Conservation (phyloP, 2,113 vertebrate genomes). For the Cyanoliseus patagonus region DNA sequence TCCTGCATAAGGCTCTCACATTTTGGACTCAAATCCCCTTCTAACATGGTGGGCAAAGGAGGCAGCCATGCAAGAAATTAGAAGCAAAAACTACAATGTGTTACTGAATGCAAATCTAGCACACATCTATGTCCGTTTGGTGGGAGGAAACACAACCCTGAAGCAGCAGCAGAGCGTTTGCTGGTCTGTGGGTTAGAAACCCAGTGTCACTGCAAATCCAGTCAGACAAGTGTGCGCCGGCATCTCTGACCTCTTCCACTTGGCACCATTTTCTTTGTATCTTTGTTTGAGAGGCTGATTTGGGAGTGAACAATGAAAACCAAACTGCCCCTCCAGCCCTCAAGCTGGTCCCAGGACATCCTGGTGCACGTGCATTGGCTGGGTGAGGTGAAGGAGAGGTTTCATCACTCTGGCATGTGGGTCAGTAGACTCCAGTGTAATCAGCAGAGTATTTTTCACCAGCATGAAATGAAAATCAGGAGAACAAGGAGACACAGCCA, state of each 20-base stretch:
- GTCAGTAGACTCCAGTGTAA: neutral
- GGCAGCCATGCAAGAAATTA: neutral
- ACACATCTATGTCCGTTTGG: neutral
- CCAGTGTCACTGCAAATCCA: neutral
- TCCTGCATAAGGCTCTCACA: neutral
- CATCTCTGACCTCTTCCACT: constrained; percentile 15
- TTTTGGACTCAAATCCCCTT: neutral
- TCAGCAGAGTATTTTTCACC: neutral
- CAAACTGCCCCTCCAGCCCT: neutral
- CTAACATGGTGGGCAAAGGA: neutral
- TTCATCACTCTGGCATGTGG: neutral
- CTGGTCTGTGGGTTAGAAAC: neutral
- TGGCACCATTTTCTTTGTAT: neutral
- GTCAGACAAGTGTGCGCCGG: neutral
- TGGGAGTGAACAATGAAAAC: neutral
- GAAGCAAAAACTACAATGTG: neutral
- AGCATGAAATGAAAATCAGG: neutral
- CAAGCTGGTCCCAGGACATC: neutral
- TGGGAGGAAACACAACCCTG: neutral
- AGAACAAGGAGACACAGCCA: neutral
- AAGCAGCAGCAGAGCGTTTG: neutral
- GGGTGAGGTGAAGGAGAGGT: neutral
- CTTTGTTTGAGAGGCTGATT: neutral
- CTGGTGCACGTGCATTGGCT: neutral
- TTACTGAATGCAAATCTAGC: neutral